Conservation (phyloP, 2,797 vertebrate species). For the Odontamblyopus rebecca region DNA sequence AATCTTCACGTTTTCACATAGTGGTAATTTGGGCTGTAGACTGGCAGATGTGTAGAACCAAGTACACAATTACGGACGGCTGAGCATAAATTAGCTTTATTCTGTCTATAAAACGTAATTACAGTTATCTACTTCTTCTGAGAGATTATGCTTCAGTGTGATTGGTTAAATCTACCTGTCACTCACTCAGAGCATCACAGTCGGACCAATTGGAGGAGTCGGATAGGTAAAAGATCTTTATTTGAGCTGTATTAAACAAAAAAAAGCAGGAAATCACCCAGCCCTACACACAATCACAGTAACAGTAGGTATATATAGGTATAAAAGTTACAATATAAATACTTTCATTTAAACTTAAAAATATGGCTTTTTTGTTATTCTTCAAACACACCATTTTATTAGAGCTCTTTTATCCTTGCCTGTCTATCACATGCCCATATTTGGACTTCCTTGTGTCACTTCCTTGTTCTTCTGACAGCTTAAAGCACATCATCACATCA, state of each 20-base stretch:
- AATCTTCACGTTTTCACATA: not conserved
- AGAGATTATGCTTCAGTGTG: too few species aligned
- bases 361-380: not conserved
- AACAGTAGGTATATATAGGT: too few species aligned
- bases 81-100: too few species aligned
- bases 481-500: constrained; percentile 16
- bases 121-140: too few species aligned
- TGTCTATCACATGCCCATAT: constrained; percentile 5
- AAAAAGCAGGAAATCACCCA: not conserved
- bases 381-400: not conserved
- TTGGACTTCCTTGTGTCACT: not conserved
- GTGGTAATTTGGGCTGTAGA: not conserved
- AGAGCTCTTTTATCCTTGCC: not conserved
- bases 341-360: too few species aligned
- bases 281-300: not conserved
- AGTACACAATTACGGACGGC: not conserved
- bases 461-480: constrained; percentile 20
- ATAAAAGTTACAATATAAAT: too few species aligned
- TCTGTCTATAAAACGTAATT: too few species aligned
- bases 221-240: not conserved
- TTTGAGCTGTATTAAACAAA: not conserved
- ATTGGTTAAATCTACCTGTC: too few species aligned
- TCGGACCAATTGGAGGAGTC: not conserved
- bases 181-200: too few species aligned
- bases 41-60: not conserved